Conservation (phyloP, 2,113 vertebrate genomes). For the Dipodomys spectabilis region DNA sequence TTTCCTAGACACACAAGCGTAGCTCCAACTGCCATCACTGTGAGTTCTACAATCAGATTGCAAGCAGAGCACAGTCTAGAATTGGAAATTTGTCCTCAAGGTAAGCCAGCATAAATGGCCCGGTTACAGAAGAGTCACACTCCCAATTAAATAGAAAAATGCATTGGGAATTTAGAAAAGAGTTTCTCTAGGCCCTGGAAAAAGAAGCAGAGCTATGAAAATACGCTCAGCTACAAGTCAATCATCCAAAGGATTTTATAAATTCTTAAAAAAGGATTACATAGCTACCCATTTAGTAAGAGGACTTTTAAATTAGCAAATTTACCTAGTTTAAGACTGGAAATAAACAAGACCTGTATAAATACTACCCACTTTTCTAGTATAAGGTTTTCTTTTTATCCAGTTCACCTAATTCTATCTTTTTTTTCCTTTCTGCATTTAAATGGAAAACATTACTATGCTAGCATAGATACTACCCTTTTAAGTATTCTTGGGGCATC, state of each 20-base stretch:
- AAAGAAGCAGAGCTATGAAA: constrained; percentile 3
- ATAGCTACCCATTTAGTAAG: neutral
- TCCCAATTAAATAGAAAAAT: constrained; percentile 42
- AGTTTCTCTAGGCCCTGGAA: neutral
- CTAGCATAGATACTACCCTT: neutral
- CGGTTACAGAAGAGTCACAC: constrained; percentile 19
- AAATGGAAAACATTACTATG: neutral
- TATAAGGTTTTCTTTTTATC: neutral
- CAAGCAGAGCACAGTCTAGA: constrained; percentile 23
- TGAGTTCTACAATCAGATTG: constrained; percentile 17
- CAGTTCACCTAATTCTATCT: neutral
- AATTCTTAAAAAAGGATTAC: constrained; percentile 20
- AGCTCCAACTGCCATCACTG: neutral
- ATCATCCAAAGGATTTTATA: neutral
- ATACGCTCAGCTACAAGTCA: neutral
- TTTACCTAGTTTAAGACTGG: constrained; percentile 1
- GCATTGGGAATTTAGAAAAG: constrained; percentile 28
- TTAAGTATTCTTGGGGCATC: neutral
- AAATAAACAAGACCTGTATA: constrained; percentile 28
- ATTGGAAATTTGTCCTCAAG: constrained; percentile 60
- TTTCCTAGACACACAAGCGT: neutral
- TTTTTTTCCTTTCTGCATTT: neutral
- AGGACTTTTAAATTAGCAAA: neutral
- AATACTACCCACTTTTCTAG: neutral
- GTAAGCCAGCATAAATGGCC: constrained; percentile 48